Percentiles rank a stretch among this genome's conserved stretches.
Conservation (phyloP, 1,140 invertebrate genomes). For the Anadara kagoshimensis region DNA sequence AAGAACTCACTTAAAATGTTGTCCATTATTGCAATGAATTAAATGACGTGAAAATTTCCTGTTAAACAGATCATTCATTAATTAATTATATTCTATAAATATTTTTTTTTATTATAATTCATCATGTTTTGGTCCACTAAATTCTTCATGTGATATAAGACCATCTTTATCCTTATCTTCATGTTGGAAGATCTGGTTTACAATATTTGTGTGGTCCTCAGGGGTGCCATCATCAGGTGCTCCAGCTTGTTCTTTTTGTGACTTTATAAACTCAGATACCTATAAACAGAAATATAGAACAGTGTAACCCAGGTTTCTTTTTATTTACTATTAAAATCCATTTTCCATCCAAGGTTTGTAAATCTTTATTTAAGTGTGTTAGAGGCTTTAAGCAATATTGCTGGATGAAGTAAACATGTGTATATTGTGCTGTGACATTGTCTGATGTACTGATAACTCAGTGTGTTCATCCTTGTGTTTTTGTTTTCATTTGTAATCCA, state of each 20-base stretch:
- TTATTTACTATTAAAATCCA: not conserved
- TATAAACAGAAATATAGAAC: constrained; percentile 28
- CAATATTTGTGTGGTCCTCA: constrained; percentile 90
- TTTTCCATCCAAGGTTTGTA: not conserved
- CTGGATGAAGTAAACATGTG: too few relatives aligned
- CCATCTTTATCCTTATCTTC: constrained; percentile 80
- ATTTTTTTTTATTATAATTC: constrained; percentile 87
- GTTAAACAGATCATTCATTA: too few relatives aligned
- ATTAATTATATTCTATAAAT: not conserved
- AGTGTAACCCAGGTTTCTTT: not conserved
- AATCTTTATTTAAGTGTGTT: not conserved
- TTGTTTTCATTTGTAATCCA: too few relatives aligned
- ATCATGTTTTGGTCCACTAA: constrained; percentile 97
- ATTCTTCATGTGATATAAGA: constrained; percentile 95
- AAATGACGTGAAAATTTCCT: too few relatives aligned
- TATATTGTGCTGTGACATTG: too few relatives aligned
- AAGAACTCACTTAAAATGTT: too few relatives aligned
- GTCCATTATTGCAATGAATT: too few relatives aligned
- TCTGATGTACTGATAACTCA: too few relatives aligned
- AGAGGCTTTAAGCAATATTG: not conserved
- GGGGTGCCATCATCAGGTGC: constrained; percentile 29
- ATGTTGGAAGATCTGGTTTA: constrained; percentile 97
- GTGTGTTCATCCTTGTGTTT: too few relatives aligned
- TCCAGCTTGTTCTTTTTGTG: constrained; percentile 25
- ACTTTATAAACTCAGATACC: constrained; percentile 29